Percentiles rank a stretch among this genome's conserved stretches.
Conservation (phyloP, 53 echinoderm and acorn worm species). For the Holothuria scabra region DNA sequence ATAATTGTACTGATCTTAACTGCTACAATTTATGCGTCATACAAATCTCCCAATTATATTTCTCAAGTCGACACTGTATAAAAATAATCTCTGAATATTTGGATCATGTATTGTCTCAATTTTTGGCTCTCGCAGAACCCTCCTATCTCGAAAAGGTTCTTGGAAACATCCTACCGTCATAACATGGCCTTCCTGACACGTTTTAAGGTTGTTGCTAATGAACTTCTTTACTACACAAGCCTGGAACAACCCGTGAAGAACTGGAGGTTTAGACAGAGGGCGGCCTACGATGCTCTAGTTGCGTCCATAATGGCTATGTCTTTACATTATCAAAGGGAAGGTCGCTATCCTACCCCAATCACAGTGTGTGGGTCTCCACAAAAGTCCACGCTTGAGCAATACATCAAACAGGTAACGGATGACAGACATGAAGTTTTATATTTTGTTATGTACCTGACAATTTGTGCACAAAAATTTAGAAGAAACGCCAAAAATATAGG, state of each 20-base stretch:
- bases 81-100: too few species aligned
- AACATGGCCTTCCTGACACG: constrained; percentile 71
- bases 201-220: constrained; percentile 55
- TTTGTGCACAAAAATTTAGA: too few species aligned
- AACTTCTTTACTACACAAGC: constrained; percentile 55
- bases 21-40: too few species aligned
- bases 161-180: constrained; percentile 80
- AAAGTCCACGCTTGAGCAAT: constrained; percentile 28
- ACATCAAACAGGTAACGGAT: constrained; percentile 37
- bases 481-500: too few species aligned
- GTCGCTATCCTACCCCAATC: constrained; percentile 52
- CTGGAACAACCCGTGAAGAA: constrained; percentile 40
- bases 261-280: constrained; percentile 64
- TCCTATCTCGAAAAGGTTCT: constrained; percentile 58
- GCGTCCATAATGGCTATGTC: constrained; percentile 48
- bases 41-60: too few species aligned
- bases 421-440: too few species aligned
- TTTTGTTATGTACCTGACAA: too few species aligned
- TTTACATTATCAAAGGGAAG: constrained; percentile 28
- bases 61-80: too few species aligned
- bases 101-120: neutral
- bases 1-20: too few species aligned
- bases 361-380: constrained; percentile 50
- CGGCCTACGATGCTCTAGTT: constrained; percentile 65
- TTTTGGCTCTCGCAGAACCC: constrained; percentile 24